These are phyloP conservation scores for Teinopalpus imperialis DNA, from an alignment of 2,888 invertebrate species.

Conservation along the genomic window DNA sequence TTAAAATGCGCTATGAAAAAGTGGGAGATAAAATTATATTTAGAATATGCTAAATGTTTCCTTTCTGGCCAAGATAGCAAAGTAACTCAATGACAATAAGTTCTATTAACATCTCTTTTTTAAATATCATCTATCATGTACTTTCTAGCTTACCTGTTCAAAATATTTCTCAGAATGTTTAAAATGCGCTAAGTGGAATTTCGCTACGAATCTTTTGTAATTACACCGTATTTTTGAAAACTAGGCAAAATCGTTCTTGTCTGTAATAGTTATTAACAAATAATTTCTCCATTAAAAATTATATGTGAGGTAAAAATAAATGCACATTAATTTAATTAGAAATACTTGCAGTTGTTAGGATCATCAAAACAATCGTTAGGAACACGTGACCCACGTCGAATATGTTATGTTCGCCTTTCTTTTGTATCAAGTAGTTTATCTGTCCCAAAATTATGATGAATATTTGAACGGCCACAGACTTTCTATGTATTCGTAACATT, in stretches of 20 bases:
- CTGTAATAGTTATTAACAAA: conserved; percentile 12
- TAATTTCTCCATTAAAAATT: not conserved
- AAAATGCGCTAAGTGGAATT: conserved; percentile 16
- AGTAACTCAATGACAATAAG: too few relatives aligned
- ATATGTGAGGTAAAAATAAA: too few relatives aligned
- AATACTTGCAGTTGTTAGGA: conserved; percentile 16
- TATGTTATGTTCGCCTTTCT: conserved; percentile 1
- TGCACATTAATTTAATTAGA: not conserved
- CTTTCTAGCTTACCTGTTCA: conserved; percentile 11
- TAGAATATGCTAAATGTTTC: too few relatives aligned
- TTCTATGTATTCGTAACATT: conserved; percentile 5
- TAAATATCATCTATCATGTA: too few relatives aligned
- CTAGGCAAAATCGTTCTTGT: conserved; percentile 1
- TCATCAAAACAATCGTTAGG: conserved; percentile 2
- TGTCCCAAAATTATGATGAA: not conserved
- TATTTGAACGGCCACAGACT: not conserved
- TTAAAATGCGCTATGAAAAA: conserved; percentile 14
- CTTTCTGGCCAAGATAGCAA: too few relatives aligned
- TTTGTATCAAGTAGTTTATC: conserved; percentile 18
- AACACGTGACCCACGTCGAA: conserved; percentile 13
- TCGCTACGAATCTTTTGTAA: conserved; percentile 4
- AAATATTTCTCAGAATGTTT: conserved; percentile 9
- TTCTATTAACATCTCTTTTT: too few relatives aligned
- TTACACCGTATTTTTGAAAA: conserved; percentile 1
- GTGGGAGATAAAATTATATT: too few relatives aligned